phyloP scores from a whole-genome alignment of 2,888 invertebrate genomes.

The Drosophila picticornis region DNA sequence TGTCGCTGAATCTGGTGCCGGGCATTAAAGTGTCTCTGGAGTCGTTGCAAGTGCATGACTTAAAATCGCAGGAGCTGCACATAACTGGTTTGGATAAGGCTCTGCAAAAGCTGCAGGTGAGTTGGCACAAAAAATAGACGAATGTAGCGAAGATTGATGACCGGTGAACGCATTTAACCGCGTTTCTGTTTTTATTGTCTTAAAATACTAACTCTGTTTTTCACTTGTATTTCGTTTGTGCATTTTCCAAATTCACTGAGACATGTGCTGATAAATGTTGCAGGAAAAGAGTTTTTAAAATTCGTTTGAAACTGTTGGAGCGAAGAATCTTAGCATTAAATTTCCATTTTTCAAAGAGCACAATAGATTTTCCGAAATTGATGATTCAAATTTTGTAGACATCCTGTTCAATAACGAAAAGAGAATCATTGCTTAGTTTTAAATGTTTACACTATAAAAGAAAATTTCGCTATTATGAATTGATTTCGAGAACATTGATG shows the following conservation, averaged over 20 bases:
- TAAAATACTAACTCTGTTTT: background rate
- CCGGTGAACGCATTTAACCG: background rate
- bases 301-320: background rate
- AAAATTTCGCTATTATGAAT: background rate
- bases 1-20: slow-evolving; percentile 84
- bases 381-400: too few species aligned
- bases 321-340: background rate
- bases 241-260: background rate
- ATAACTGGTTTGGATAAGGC: slow-evolving; percentile 87
- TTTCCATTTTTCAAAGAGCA: background rate
- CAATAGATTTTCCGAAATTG: too few species aligned
- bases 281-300: background rate
- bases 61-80: slow-evolving; percentile 83
- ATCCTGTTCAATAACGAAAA: background rate
- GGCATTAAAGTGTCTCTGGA: slow-evolving; percentile 83
- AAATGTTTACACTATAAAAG: background rate
- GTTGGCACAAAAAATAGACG: slow-evolving; percentile 48
- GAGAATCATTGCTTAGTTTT: background rate
- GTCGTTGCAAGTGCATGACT: slow-evolving; percentile 74
- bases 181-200: background rate
- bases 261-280: slow-evolving; percentile 2
- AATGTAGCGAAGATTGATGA: slow-evolving; percentile 31
- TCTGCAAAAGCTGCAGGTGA: slow-evolving; percentile 86
- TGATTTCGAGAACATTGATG: background rate
- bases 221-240: background rate